These are phyloP conservation scores for Brachionus manjavacas DNA, from an alignment of 1,140 invertebrate genomes.

Conservation along the genomic window DNA sequence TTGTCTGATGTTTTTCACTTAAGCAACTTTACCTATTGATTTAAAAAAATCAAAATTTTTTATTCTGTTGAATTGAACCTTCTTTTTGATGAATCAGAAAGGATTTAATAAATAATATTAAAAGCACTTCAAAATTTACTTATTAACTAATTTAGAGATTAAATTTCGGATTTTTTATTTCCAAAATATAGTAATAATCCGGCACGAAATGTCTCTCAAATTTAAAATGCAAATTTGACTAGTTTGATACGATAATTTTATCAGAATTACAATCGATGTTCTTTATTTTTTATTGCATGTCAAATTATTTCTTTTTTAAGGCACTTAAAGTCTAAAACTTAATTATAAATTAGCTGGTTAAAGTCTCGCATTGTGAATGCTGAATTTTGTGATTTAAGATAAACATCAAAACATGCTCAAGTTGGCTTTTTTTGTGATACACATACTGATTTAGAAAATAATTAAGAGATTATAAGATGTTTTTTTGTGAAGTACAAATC, in stretches of 20 bases:
- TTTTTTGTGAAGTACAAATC: too few species aligned
- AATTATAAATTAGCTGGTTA: not conserved
- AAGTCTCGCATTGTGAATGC: too few species aligned
- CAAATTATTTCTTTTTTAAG: not conserved
- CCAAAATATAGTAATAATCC: not conserved
- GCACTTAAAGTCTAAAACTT: not conserved
- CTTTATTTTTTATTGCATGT: not conserved
- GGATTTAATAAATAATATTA: not conserved
- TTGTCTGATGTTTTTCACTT: too few species aligned
- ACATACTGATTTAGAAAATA: too few species aligned
- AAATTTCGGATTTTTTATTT: not conserved
- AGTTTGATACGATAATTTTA: not conserved
- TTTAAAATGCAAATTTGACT: not conserved
- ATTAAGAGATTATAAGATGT: too few species aligned
- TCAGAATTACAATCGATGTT: not conserved
- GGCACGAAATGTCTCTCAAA: not conserved
- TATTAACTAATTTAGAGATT: not conserved
- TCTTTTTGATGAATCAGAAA: too few species aligned
- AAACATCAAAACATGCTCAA: too few species aligned
- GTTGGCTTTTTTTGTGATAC: too few species aligned
- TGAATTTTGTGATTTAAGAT: too few species aligned
- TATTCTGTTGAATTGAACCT: too few species aligned
- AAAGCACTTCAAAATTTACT: not conserved
- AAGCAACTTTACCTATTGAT: too few species aligned
- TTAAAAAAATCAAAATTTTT: too few species aligned